phyloP scores from a whole-genome alignment of 2,888 invertebrate genomes.

The Perithous albicinctus region DNA sequence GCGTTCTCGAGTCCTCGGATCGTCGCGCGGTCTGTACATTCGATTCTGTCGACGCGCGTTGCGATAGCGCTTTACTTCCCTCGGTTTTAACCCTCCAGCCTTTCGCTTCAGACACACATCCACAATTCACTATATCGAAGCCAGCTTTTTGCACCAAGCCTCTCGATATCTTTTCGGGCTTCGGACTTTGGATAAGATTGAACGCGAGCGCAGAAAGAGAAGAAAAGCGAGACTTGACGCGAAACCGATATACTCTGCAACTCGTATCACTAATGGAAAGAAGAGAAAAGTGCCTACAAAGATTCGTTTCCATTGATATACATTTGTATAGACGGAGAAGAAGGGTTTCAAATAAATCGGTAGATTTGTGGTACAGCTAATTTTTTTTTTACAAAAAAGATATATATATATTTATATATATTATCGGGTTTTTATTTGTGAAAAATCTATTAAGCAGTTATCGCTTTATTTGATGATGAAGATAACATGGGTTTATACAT shows the following conservation, averaged over 20 bases:
- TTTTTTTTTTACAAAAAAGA: too few species aligned
- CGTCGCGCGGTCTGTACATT: slow-evolving; percentile 22
- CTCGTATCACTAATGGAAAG: slow-evolving; percentile 39
- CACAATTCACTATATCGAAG: slow-evolving; percentile 45
- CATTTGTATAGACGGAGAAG: background rate
- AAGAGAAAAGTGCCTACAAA: background rate
- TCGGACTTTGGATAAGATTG: slow-evolving; percentile 59
- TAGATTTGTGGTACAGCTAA: too few species aligned
- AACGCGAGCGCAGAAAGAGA: slow-evolving; percentile 32
- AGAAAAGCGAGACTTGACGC: background rate
- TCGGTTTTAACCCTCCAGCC: background rate
- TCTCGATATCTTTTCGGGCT: slow-evolving; percentile 30
- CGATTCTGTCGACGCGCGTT: slow-evolving; percentile 35
- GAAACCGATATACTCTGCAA: slow-evolving; percentile 31
- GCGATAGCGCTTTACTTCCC: slow-evolving; percentile 37
- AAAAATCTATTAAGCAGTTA: too few species aligned
- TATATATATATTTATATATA: too few species aligned
- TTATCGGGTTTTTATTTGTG: too few species aligned
- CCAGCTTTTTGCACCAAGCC: slow-evolving; percentile 50
- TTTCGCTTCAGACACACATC: slow-evolving; percentile 18
- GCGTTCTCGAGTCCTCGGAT: slow-evolving; percentile 19
- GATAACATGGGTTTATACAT: too few species aligned
- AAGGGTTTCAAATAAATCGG: background rate
- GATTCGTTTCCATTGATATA: background rate
- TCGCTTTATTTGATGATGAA: too few species aligned